Conservation (phyloP, 2,797 vertebrate species). For the Spea hammondii region DNA sequence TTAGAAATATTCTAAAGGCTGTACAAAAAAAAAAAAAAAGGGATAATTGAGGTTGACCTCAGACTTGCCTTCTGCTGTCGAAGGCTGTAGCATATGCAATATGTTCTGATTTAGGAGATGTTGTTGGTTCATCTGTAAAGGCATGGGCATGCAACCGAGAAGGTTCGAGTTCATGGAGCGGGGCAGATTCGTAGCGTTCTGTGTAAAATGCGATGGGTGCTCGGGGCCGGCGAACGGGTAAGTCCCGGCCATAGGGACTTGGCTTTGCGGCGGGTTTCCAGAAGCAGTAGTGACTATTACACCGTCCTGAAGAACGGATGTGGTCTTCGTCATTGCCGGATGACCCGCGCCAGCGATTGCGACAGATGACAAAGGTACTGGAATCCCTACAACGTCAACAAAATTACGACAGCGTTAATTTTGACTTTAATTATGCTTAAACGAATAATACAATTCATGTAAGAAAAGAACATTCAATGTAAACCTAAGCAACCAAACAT, state of each 20-base stretch:
- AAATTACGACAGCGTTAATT: too few species aligned
- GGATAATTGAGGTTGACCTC: constrained; percentile 76
- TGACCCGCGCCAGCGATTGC: constrained; percentile 75
- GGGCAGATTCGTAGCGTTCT: constrained; percentile 72
- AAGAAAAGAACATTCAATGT: too few species aligned
- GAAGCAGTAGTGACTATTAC: constrained; percentile 76
- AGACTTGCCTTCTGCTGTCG: constrained; percentile 77
- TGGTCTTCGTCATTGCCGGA: constrained; percentile 78
- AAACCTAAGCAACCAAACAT: too few species aligned
- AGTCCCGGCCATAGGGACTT: constrained; percentile 69
- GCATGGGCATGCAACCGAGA: constrained; percentile 73
- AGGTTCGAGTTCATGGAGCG: constrained; percentile 77
- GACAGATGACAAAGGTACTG: constrained; percentile 69
- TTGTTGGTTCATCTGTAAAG: constrained; percentile 78
- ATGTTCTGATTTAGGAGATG: constrained; percentile 82
- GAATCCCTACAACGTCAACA: constrained; percentile 59
- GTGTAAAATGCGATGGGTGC: constrained; percentile 72
- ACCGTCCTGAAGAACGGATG: constrained; percentile 75
- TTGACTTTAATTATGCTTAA: too few species aligned
- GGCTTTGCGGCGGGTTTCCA: constrained; percentile 70
- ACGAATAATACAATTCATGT: too few species aligned
- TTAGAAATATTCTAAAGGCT: constrained; percentile 53
- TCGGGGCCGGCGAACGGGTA: constrained; percentile 73
- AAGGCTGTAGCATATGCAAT: constrained; percentile 77
- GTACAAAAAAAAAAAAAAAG: constrained; percentile 65